phyloP scores from a whole-genome alignment of 2,888 invertebrate species.

The Tigriopus californicus region DNA sequence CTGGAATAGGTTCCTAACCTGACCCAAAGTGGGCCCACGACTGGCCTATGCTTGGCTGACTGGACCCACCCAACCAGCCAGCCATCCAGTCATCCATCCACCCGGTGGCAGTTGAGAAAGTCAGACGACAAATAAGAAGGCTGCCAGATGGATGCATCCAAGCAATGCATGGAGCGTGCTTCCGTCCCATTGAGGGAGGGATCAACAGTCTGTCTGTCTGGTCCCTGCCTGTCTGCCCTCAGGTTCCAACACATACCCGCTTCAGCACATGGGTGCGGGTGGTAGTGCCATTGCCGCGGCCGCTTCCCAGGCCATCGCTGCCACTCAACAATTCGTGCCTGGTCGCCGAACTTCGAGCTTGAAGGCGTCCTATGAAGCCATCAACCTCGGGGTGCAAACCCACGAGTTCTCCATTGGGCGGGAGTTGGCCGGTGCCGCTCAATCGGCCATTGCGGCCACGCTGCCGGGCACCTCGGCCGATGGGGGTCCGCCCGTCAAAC shows the following conservation, averaged over 20 bases:
- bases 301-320: conserved; percentile 86
- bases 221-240: too few species aligned
- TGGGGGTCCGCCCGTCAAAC: neutral
- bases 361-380: conserved; percentile 86
- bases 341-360: conserved; percentile 66
- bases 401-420: conserved; percentile 48
- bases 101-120: too few species aligned
- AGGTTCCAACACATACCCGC: conserved; percentile 24
- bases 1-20: too few species aligned
- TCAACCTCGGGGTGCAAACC: conserved; percentile 33
- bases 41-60: too few species aligned
- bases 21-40: too few species aligned
- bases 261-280: conserved; percentile 68
- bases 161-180: too few species aligned
- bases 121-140: too few species aligned
- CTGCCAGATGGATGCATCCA: too few species aligned
- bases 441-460: conserved; percentile 33
- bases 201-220: too few species aligned
- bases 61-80: too few species aligned
- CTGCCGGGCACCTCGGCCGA: neutral
- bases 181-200: too few species aligned
- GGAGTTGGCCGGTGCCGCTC: conserved; percentile 50
- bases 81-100: too few species aligned
- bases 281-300: conserved; percentile 77
- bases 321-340: conserved; percentile 51